Evolutionary conservation across 53 echinoderm and acorn worm species (phyloP), one percentile per base, ranked within the genome.

Genomic region (Crossaster papposus): DNA sequence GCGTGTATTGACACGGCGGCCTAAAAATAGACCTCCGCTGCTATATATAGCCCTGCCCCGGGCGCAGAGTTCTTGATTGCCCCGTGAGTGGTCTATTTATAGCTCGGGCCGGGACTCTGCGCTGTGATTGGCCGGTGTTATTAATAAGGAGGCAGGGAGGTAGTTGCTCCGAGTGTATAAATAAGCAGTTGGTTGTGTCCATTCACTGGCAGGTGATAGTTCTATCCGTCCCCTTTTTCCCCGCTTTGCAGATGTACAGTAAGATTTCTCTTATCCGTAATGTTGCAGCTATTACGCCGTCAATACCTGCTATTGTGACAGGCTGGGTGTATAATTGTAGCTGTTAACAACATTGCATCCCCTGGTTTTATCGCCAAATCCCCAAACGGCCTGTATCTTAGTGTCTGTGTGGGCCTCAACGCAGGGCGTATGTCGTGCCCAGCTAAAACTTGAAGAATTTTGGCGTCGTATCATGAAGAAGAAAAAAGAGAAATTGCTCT

Each of bases 41-140:
- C 87, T 87, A 87, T 76, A 87, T 87, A 87, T 87, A 87, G 87
- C 87, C 64, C 6, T 75, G 87, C 87, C 87, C 87, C n/a, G 58
- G 77, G 87, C 87, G 55, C 77, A 53, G 77, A 58, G 87, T 54
- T 53, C 76, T 55, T 87, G 87, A 87, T 87, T 87, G 77, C 87
- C 87, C 58, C 58, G 77, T 36, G 87, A 87, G 87, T 76, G 87
- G 24, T 87, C 87, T 87, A 87, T 87, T 87, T 87, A 76, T 87
- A 87, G 87, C 72, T 10, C 30, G 30, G 77, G 76, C 76, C 15
- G 77, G 85, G 64, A n/a, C 28, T 51, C 87, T 14, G 34, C 62
- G 29, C 73, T 30, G 85, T 77, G 87, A 87, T 87, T 87, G 87
- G 87, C 32, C 35, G 64, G 76, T 22, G 76, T 87, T 87, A 87